phyloP scores from a whole-genome alignment of 1,140 invertebrate genomes.

The Sarcophaga bullata region DNA sequence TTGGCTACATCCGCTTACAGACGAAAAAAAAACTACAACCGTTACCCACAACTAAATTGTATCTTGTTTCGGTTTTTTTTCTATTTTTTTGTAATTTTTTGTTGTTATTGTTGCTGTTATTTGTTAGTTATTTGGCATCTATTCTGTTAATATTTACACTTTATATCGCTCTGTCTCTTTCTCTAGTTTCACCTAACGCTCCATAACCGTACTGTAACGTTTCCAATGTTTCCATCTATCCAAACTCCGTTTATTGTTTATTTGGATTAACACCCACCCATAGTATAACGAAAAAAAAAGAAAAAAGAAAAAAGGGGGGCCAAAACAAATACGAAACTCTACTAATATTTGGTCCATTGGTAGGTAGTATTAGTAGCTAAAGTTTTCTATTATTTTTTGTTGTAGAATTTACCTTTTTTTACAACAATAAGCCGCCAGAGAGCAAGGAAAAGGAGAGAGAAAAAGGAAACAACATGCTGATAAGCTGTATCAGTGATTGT shows the following conservation, averaged over 20 bases:
- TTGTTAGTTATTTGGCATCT: neutral
- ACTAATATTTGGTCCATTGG: neutral
- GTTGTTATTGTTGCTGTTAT: neutral
- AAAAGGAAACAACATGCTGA: neutral
- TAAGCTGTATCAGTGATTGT: slow-evolving; percentile 9
- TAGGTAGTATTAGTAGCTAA: neutral
- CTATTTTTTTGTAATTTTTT: neutral
- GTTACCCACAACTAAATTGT: slow-evolving; percentile 24
- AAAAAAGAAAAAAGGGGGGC: neutral
- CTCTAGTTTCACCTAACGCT: too few relatives aligned
- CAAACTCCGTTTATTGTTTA: slow-evolving; percentile 29
- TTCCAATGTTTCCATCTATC: neutral
- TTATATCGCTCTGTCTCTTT: neutral
- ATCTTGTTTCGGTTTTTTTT: neutral
- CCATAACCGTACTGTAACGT: neutral
- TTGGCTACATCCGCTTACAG: slow-evolving; percentile 10
- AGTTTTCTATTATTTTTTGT: neutral
- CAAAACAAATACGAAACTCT: too few relatives aligned
- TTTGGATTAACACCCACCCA: slow-evolving; percentile 27
- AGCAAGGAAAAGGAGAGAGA: too few relatives aligned
- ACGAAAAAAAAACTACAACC: neutral
- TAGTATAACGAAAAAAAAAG: neutral
- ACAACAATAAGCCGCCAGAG: neutral
- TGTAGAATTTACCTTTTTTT: neutral
- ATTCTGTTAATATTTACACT: slow-evolving; percentile 29